Conservation (phyloP, 2,113 vertebrate genomes). For the Piaya cayana region DNA sequence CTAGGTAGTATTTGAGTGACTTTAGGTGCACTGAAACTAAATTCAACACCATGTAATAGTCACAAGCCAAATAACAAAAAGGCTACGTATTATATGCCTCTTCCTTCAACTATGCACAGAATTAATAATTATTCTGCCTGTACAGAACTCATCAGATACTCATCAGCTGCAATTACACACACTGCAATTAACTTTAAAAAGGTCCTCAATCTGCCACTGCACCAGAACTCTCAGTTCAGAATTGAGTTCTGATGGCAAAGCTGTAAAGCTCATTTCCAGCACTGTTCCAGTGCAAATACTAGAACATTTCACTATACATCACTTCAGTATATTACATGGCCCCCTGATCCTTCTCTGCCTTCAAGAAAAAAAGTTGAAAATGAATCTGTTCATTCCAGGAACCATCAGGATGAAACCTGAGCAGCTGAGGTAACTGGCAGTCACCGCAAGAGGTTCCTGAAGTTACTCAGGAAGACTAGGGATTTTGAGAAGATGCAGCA, state of each 20-base stretch:
- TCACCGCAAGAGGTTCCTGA: neutral
- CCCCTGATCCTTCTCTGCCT: neutral
- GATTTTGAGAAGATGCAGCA: neutral
- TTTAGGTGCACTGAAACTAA: neutral
- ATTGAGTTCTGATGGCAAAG: neutral
- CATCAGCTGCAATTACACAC: neutral
- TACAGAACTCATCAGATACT: neutral
- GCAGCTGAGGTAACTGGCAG: neutral
- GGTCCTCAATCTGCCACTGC: neutral
- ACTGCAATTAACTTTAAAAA: neutral
- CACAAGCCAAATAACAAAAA: neutral
- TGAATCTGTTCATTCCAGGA: neutral
- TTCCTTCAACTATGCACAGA: neutral
- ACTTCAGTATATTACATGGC: neutral
- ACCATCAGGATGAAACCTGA: neutral
- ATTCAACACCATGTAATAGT: neutral
- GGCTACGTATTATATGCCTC: neutral
- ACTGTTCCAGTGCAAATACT: neutral
- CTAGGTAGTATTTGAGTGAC: neutral
- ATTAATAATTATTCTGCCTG: neutral
- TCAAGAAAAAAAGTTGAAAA: neutral
- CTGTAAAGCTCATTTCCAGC: neutral
- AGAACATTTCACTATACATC: neutral
- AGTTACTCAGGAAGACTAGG: neutral
- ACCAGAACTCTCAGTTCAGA: neutral